Evolutionary conservation across 2,113 vertebrate species (phyloP).

Genomic region (Seriola dumerili): DNA sequence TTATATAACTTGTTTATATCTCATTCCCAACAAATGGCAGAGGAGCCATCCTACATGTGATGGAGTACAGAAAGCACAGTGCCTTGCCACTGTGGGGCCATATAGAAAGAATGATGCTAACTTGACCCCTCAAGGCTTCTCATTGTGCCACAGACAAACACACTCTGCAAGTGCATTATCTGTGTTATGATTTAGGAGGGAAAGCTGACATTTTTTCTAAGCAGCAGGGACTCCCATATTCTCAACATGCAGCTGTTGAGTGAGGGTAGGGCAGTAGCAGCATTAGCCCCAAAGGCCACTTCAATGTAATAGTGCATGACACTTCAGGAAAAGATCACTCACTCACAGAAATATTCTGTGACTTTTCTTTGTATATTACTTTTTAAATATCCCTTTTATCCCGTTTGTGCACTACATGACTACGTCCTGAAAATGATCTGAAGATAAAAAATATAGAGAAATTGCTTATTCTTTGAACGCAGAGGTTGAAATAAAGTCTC

Average conservation of each 20-base stretch:
- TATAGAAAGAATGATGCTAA: conserved; percentile 55
- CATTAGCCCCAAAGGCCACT: conserved; percentile 57
- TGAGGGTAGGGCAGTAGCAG: conserved; percentile 29
- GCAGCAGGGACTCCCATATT: conserved; percentile 45
- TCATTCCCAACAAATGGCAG: conserved; percentile 49
- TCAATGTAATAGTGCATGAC: conserved; percentile 48
- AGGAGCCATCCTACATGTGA: conserved; percentile 36
- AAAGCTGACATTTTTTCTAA: conserved; percentile 37
- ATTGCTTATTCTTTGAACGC: conserved; percentile 12
- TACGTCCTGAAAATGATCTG: conserved; percentile 10
- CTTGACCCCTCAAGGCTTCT: conserved; percentile 67
- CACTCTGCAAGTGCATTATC: conserved; percentile 63
- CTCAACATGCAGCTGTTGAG: conserved; percentile 36
- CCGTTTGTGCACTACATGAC: background rate
- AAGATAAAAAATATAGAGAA: background rate
- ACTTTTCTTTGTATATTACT: conserved; percentile 19
- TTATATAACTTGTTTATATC: conserved; percentile 60
- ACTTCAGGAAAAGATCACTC: conserved; percentile 33
- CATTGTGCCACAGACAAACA: conserved; percentile 64
- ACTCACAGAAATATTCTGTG: background rate
- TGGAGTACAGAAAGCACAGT: conserved; percentile 37
- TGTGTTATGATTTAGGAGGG: conserved; percentile 54
- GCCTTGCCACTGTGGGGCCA: conserved; percentile 29
- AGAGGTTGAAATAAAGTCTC: conserved; percentile 15
- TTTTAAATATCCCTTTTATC: background rate